Conservation (phyloP, 2,888 invertebrate genomes). For the Drosophila mimetica region DNA sequence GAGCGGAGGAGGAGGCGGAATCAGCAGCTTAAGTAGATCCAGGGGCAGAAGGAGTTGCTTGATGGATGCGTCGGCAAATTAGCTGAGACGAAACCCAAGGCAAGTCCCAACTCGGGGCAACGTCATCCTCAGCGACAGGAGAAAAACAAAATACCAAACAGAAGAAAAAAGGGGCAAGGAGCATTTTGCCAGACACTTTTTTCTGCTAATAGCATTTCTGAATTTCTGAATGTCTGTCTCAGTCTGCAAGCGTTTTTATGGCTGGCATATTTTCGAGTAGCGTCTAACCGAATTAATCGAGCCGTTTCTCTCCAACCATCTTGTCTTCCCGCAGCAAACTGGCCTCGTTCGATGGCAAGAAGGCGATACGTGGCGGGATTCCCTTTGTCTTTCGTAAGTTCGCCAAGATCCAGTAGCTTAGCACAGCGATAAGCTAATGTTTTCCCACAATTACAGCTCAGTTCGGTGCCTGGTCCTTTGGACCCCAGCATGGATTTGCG, state of each 20-base stretch:
- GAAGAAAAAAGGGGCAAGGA: conserved; percentile 59
- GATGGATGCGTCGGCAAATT: conserved; percentile 78
- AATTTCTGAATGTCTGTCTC: conserved; percentile 74
- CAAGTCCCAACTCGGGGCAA: conserved; percentile 36
- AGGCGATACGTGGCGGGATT: conserved; percentile 97
- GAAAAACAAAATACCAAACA: conserved; percentile 24
- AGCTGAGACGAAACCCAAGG: conserved; percentile 61
- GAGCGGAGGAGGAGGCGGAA: conserved; percentile 8
- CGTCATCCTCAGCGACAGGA: conserved; percentile 34
- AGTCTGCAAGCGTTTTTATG: conserved; percentile 74
- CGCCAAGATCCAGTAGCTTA: background rate
- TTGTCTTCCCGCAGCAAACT: conserved; percentile 90
- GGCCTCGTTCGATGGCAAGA: conserved; percentile 97
- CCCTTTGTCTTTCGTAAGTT: conserved; percentile 98
- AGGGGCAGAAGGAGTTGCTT: conserved; percentile 43
- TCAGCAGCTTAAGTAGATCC: conserved; percentile 25
- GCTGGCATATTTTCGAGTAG: conserved; percentile 43
- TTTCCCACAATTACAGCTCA: conserved; percentile 87
- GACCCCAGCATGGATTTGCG: conserved; percentile 98
- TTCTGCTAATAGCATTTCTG: conserved; percentile 61
- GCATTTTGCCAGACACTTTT: conserved; percentile 73
- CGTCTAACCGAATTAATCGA: conserved; percentile 51
- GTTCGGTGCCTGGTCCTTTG: conserved; percentile 97
- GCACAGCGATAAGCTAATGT: background rate
- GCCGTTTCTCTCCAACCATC: conserved; percentile 21